Evolutionary conservation across 2,888 invertebrate genomes (phyloP), one percentile per base, ranked within the genome.

Genomic region (Sphinx pinastri): DNA sequence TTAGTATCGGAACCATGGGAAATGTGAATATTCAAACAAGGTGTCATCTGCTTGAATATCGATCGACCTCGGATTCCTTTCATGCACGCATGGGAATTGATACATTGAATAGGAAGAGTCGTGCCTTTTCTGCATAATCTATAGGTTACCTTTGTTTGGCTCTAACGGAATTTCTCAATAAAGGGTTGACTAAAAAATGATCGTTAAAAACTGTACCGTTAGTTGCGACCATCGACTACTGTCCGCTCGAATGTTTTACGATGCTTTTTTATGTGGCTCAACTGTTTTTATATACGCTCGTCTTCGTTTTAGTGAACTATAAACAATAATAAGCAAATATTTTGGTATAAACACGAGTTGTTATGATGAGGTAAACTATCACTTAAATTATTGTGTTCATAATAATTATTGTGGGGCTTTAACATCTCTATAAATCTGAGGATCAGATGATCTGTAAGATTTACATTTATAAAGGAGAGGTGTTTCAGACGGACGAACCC

Each of bases 11-110:
- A 84, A 84, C 86, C 92, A 90, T 93, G 94, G 93, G 93, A 93
- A 93, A 89, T 86, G 88, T 88, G 91, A 87, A 93, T 93, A 94
- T 94, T 94, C 93, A 94, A 94, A 93, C 92, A 94, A 93, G 94
- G 93, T 94, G 93, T 93, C 94, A 93, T 94, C 94, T 89, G 85
- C 88, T 87, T 92, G 93, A 92, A 93, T 94, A 94, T 94, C 94
- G 94, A 94, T 94, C 91, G 93, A 88, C 89, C 90, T 88, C 87
- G 85, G 47, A 63, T 80, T 87, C 87, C 85, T 88, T 91, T 89
- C 88, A 88, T 85, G 84, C 75, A 87, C 85, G 86, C 92, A 87
- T 93, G 93, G 93, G 94, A 93, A 94, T 86, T 90, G 91, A 90
- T 92, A 90, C 87, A 84, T 78, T 91, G 88, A 90, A 93, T 89